Evolutionary conservation across 2,797 vertebrate species (phyloP).

Genomic region (Neostethus bicornis): DNA sequence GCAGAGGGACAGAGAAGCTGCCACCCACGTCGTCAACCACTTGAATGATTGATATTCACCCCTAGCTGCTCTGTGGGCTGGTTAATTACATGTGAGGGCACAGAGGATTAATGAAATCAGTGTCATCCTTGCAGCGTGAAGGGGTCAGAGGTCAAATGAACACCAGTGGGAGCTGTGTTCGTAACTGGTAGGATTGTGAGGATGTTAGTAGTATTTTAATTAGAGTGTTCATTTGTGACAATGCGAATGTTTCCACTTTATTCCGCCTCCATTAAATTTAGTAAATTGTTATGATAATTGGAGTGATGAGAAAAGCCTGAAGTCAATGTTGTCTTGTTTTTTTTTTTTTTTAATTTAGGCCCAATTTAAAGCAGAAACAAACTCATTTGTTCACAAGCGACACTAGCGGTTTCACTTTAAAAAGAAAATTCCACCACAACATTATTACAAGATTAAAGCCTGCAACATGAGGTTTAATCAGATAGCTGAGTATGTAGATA

Average conservation of each 20-base stretch:
- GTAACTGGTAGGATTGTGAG: conserved; percentile 33
- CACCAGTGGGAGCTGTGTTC: conserved; percentile 50
- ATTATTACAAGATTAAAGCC: too few relatives aligned
- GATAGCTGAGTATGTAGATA: too few relatives aligned
- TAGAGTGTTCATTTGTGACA: conserved; percentile 68
- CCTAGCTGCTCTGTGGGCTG: conserved; percentile 35
- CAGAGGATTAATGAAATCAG: conserved; percentile 58
- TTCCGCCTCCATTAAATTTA: conserved; percentile 38
- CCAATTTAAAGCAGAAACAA: not conserved
- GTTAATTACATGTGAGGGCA: conserved; percentile 60
- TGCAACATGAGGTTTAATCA: too few relatives aligned
- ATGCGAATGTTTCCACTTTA: conserved; percentile 47
- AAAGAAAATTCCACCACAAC: too few relatives aligned
- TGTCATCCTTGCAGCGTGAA: conserved; percentile 28
- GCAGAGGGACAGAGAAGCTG: conserved; percentile 29
- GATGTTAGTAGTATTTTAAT: conserved; percentile 62
- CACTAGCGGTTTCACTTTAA: too few relatives aligned
- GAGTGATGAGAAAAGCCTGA: conserved; percentile 22
- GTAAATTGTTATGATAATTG: conserved; percentile 44
- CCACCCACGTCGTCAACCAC: conserved; percentile 20
- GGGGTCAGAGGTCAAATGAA: conserved; percentile 50
- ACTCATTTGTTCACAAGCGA: not conserved
- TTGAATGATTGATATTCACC: conserved; percentile 48
- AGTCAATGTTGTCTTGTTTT: not conserved
- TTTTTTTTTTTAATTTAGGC: not conserved